phyloP scores from a whole-genome alignment of 1,140 invertebrate genomes.

The Whitmania pigra region DNA sequence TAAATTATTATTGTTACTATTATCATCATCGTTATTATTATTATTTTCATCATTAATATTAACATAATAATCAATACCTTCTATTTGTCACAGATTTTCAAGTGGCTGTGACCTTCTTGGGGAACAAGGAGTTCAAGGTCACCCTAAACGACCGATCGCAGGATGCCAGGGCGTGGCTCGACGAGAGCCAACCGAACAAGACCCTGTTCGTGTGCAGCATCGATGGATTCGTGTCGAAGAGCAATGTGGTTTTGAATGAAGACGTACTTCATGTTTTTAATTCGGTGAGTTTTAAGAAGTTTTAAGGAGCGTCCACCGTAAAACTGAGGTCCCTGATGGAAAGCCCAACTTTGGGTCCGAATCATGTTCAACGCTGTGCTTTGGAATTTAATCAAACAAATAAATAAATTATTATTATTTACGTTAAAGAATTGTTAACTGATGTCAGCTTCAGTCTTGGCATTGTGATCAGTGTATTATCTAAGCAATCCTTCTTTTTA shows the following conservation, averaged over 20 bases:
- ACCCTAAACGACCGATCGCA: conserved; percentile 37
- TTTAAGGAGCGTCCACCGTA: too few relatives aligned
- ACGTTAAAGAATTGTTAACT: too few relatives aligned
- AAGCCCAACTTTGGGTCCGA: too few relatives aligned
- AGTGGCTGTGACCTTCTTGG: conserved; percentile 28
- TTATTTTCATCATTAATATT: background rate
- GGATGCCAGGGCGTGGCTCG: conserved; percentile 33
- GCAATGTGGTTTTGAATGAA: conserved; percentile 36
- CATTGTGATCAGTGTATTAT: too few relatives aligned
- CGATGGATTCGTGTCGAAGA: conserved; percentile 36
- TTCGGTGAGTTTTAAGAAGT: conserved; percentile 30
- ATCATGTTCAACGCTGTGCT: too few relatives aligned
- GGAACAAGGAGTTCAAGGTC: conserved; percentile 28
- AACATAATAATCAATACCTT: background rate
- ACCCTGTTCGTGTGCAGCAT: conserved; percentile 34
- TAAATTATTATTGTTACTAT: too few relatives aligned
- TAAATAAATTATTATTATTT: too few relatives aligned
- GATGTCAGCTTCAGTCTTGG: too few relatives aligned
- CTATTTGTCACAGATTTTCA: conserved; percentile 26
- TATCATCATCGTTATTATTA: background rate
- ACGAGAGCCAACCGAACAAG: conserved; percentile 27
- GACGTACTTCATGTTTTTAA: conserved; percentile 43
- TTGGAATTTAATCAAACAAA: too few relatives aligned
- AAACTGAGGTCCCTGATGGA: too few relatives aligned
- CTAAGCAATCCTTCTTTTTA: too few relatives aligned